Evolutionary conservation across 2,888 invertebrate species (phyloP).

Genomic region (Apeira syringaria): DNA sequence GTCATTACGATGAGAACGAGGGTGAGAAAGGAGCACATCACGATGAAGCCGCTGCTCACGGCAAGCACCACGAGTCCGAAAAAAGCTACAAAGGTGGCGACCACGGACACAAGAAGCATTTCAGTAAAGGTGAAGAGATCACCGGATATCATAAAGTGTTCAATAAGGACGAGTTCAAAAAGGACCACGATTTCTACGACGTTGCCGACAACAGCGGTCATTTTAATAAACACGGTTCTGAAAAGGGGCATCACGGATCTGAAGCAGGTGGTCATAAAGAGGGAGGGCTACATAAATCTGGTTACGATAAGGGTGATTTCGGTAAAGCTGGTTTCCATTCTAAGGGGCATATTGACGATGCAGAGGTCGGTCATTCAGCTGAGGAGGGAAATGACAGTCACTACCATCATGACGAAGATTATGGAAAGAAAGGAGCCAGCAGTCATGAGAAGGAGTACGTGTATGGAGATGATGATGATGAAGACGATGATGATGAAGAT

Average conservation of each 20-base stretch:
- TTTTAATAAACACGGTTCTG: constrained; percentile 85
- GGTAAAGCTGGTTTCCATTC: constrained; percentile 83
- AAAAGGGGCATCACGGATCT: constrained; percentile 79
- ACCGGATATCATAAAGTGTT: constrained; percentile 89
- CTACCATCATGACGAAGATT: constrained; percentile 79
- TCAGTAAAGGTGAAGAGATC: constrained; percentile 87
- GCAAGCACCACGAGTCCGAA: constrained; percentile 78
- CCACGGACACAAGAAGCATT: constrained; percentile 83
- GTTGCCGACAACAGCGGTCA: constrained; percentile 87
- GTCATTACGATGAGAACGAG: constrained; percentile 75
- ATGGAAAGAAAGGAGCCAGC: constrained; percentile 78
- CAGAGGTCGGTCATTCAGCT: constrained; percentile 80
- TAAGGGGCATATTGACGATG: constrained; percentile 81
- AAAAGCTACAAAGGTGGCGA: constrained; percentile 82
- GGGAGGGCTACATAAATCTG: constrained; percentile 81
- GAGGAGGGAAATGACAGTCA: constrained; percentile 83
- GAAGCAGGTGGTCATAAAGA: constrained; percentile 83
- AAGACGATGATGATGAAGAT: constrained; percentile 47
- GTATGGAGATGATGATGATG: constrained; percentile 60
- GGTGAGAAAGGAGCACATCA: constrained; percentile 81
- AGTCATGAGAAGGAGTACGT: constrained; percentile 73
- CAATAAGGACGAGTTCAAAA: constrained; percentile 90
- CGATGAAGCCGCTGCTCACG: constrained; percentile 80
- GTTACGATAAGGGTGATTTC: constrained; percentile 73
- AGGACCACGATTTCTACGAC: constrained; percentile 90